phyloP scores from a whole-genome alignment of 1,140 invertebrate genomes.

The Drosophila auraria region DNA sequence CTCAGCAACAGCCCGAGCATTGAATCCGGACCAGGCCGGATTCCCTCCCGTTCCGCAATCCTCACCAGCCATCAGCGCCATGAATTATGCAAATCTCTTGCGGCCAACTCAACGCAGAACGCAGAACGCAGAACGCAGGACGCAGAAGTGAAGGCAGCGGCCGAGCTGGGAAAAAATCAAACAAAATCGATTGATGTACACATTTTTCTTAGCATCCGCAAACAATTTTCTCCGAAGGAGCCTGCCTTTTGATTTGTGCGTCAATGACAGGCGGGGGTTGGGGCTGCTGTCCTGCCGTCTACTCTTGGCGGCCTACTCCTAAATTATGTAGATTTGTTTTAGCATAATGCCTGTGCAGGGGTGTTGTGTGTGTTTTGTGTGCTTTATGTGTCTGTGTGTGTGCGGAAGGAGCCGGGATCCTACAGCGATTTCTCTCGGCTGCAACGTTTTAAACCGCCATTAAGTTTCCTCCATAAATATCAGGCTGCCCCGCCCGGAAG shows the following conservation, averaged over 20 bases:
- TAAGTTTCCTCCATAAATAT: conserved; percentile 79
- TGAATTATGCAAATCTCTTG: conserved; percentile 82
- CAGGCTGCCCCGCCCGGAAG: conserved; percentile 52
- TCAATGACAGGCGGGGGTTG: conserved; percentile 51
- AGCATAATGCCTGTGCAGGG: conserved; percentile 66
- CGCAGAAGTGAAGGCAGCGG: conserved; percentile 28
- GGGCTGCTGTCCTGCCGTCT: conserved; percentile 37
- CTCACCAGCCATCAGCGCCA: conserved; percentile 62
- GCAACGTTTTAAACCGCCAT: conserved; percentile 80
- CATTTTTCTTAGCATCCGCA: conserved; percentile 82
- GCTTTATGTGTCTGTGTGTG: conserved; percentile 10
- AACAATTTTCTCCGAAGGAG: conserved; percentile 63
- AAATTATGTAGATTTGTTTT: conserved; percentile 84
- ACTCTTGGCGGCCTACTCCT: conserved; percentile 69
- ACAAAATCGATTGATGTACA: conserved; percentile 83
- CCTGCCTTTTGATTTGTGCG: conserved; percentile 76
- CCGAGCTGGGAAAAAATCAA: conserved; percentile 65
- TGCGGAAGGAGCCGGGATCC: conserved; percentile 31
- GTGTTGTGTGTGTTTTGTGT: conserved; percentile 15
- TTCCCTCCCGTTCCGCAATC: conserved; percentile 35
- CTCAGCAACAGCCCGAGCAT: conserved; percentile 35
- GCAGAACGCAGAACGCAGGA: conserved; percentile 6
- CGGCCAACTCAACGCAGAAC: conserved; percentile 60
- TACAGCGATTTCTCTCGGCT: conserved; percentile 57
- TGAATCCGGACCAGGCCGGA: conserved; percentile 15